These are phyloP conservation scores for Falco biarmicus DNA, from an alignment of 2,797 vertebrate species.

Conservation along the genomic window DNA sequence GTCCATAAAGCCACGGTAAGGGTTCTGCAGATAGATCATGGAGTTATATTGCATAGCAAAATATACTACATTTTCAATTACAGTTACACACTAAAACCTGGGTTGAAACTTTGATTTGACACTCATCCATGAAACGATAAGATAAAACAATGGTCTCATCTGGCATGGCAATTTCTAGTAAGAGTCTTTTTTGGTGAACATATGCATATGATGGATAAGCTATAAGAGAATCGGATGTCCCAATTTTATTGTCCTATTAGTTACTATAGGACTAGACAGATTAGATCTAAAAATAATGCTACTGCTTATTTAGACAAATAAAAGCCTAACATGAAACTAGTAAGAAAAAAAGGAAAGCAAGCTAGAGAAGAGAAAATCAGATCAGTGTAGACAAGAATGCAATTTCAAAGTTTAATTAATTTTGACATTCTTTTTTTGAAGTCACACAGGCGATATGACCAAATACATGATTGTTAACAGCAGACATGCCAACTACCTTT, in stretches of 20 bases:
- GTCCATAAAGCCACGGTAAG: background rate
- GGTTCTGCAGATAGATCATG: background rate
- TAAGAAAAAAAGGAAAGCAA: background rate
- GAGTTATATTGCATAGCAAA: background rate
- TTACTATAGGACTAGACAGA: background rate
- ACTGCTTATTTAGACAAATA: background rate
- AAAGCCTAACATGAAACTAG: background rate
- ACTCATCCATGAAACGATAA: background rate
- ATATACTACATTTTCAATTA: background rate
- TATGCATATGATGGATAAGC: background rate
- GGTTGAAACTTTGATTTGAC: background rate
- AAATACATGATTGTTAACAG: conserved; percentile 38
- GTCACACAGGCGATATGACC: background rate
- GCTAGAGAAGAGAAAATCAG: background rate
- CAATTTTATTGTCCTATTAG: background rate
- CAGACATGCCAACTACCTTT: background rate
- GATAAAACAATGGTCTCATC: background rate
- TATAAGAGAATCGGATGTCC: background rate
- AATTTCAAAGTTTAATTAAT: conserved; percentile 38
- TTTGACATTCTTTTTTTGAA: background rate
- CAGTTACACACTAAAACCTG: background rate
- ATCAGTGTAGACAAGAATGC: background rate
- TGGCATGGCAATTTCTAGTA: background rate
- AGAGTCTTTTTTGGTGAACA: background rate
- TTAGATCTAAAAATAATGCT: background rate